A percentile compares a stretch with the other conserved stretches of the same genome.
These are phyloP conservation scores for Rhinogobio ventralis DNA, from an alignment of 2,797 vertebrate genomes.

Conservation along the genomic window DNA sequence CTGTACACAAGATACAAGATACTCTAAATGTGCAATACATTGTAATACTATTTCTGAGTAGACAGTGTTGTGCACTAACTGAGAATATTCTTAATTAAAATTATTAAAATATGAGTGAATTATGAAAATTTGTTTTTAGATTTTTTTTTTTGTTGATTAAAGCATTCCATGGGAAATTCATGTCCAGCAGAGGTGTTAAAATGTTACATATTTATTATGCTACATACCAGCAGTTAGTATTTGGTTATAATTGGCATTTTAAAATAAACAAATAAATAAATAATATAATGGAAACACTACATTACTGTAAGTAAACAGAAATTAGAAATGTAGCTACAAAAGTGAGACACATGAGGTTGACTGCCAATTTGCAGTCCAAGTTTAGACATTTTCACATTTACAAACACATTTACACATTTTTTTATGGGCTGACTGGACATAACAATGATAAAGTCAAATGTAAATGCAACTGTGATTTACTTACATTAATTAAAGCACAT, in stretches of 20 bases:
- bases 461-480: slow-evolving; percentile 25
- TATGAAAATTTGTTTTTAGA: no score
- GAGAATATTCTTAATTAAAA: background rate
- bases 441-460: background rate
- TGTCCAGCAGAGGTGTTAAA: slow-evolving; percentile 7
- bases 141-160: no score
- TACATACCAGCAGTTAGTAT: slow-evolving; percentile 67
- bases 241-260: slow-evolving; percentile 48
- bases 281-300: background rate
- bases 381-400: slow-evolving; percentile 7
- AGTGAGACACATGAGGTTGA: background rate
- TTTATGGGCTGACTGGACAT: background rate
- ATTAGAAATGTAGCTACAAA: slow-evolving; percentile 7
- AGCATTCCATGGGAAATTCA: slow-evolving; percentile 55
- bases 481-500: background rate
- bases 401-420: background rate
- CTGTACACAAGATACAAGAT: background rate
- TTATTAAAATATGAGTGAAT: no score
- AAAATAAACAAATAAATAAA: slow-evolving; percentile 1
- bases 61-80: background rate
- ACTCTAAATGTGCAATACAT: background rate
- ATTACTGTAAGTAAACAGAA: background rate
- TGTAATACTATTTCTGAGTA: background rate
- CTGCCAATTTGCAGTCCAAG: background rate
- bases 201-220: slow-evolving; percentile 60